A percentile compares a stretch with the other conserved stretches of the same genome.
Conservation (phyloP, 2,113 vertebrate genomes). For the Neogobius melanostomus region DNA sequence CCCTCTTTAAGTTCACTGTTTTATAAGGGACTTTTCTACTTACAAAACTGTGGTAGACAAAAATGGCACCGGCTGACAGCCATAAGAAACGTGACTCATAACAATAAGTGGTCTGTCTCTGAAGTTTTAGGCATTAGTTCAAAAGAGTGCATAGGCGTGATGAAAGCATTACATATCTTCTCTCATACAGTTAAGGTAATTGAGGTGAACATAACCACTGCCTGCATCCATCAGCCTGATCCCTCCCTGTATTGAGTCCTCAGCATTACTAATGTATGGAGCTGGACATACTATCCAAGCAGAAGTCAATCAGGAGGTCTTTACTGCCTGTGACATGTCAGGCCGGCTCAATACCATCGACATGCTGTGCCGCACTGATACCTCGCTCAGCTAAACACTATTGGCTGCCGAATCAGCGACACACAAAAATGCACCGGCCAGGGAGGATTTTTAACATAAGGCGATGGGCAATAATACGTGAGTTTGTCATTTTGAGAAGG, state of each 20-base stretch:
- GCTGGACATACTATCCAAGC: conserved; percentile 74
- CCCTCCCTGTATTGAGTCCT: conserved; percentile 55
- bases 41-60: too few relatives aligned
- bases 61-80: too few relatives aligned
- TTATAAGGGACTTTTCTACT: too few relatives aligned
- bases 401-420: conserved; percentile 33
- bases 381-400: conserved; percentile 53
- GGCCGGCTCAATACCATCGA: conserved; percentile 71
- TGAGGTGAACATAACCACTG: conserved; percentile 4
- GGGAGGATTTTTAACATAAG: conserved; percentile 8
- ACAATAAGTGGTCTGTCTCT: too few relatives aligned
- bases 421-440: conserved; percentile 26
- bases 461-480: conserved; percentile 26
- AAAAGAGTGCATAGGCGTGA: too few relatives aligned
- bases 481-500: conserved; percentile 45
- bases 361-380: conserved; percentile 60
- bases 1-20: too few relatives aligned
- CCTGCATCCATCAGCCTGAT: conserved; percentile 47
- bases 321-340: conserved; percentile 67
- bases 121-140: too few relatives aligned
- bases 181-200: conserved; percentile 30
- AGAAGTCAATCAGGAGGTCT: conserved; percentile 76
- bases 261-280: conserved; percentile 73
- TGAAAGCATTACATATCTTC: conserved; percentile 12
- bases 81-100: too few relatives aligned